Evolutionary conservation across 2,888 invertebrate species (phyloP), one percentile per base, ranked within the genome.

Genomic region (Seira sanloemensis): DNA sequence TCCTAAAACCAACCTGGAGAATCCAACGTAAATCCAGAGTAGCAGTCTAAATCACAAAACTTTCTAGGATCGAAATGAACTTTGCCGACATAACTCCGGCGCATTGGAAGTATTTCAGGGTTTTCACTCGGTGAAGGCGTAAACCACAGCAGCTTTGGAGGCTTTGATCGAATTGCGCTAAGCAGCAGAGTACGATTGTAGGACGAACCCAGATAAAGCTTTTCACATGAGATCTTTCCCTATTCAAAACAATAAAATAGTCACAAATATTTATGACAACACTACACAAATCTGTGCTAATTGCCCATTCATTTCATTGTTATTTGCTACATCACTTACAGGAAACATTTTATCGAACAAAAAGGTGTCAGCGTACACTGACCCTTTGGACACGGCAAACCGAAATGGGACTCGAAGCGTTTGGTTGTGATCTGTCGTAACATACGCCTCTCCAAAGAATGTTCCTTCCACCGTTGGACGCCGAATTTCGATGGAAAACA

Each of bases 261-360:
- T 46, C 58, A 84, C 19, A 7, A 23, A 25, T 16, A 75, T 19
- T 73, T n/a, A 71, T 66, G n/a, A n/a, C n/a, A n/a, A n/a, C n/a
- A n/a, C n/a, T n/a, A n/a, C n/a, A n/a, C n/a, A n/a, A n/a, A n/a
- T n/a, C n/a, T n/a, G n/a, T n/a, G n/a, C n/a, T n/a, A n/a, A n/a
- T n/a, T n/a, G n/a, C n/a, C n/a, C n/a, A n/a, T n/a, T n/a, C n/a
- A n/a, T n/a, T n/a, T n/a, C n/a, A n/a, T n/a, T n/a, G n/a, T n/a
- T n/a, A n/a, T n/a, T n/a, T n/a, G n/a, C n/a, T n/a, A n/a, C n/a
- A n/a, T n/a, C n/a, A 7, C 94, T 93, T 92, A 95, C 96, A 86
- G 96, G 97, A 93, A 96, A 97, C 90, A 95, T 95, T 91, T 95
- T 94, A 87, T 94, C 94, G 91, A 96, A 95, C 72, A 94, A 92